Base-by-base conservation (phyloP, 1,140 invertebrate species). In the Euwallacea fornicatus region DNA sequence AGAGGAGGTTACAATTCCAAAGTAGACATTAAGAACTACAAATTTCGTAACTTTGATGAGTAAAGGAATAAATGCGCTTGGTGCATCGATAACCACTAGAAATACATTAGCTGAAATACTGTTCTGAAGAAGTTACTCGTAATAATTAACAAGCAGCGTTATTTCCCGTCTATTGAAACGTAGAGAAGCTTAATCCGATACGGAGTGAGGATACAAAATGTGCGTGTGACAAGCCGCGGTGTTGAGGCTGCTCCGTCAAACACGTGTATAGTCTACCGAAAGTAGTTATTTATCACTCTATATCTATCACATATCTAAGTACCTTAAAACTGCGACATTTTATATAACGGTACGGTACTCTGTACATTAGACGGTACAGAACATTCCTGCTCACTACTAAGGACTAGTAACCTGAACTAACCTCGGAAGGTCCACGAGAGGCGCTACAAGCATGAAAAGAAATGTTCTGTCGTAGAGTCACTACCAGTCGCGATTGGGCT, bases 121-220 rank as follows among this genome's bases (percentile, higher is more conserved):
- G 63, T 65, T 46, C 50, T 65, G 7, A 50, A 50, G 13, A 13
- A 50, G 46, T 50, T 50, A 11, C 9, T 50, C 13, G 46, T 50
- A 50, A 50, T 13, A 50, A 50, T 50, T 13, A 50, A 50, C 9
- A 50, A 50, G 46, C 46, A 50, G 46, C 13, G 46, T 50, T 50
- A 50, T 50, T 50, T 50, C 46, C 46, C 46, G 46, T 50, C 46
- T 50, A 50, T 50, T 50, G 9, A 50, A 50, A 50, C 13, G 59
- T 47, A 71, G 50, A 72, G 42, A 72, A 72, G 71, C 71, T 68
- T 67, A 72, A 60, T 80, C 79, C 80, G 79, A 80, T 81, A 80
- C 77, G 79, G 80, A 81, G 77, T 80, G 80, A 65, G 64, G 42
- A 61, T 78, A 77, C 78, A 77, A 78, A 77, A 76, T 81, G 79